Evolutionary conservation across 92 coral and sea anemone genomes (phyloP), one percentile per base, ranked within the genome.

Genomic region (Porites divaricata): DNA sequence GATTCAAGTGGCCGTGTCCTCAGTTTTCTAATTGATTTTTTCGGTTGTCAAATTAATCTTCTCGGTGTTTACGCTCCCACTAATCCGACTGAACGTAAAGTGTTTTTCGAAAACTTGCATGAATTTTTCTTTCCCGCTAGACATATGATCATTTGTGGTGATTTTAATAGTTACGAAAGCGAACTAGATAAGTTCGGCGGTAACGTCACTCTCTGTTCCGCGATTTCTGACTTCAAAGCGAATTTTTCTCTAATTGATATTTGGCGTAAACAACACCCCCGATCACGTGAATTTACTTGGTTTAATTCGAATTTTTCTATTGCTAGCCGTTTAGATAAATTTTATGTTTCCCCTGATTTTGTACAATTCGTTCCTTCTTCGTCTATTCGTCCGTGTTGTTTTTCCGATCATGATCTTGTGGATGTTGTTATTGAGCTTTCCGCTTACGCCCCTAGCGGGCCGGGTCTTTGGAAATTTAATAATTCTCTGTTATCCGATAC

Each of bases 101-200:
- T 51, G 20, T 85, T 76, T 48, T 67, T 85, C 45, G 56, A 68
- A 22, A 22, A 58, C 35, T 26, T 85, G 4, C 70, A 85, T 22
- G 59, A 75, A 3, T 76, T 48, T 23, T 35, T 86, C 1, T 62
- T 79, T 1, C 75, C 85, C 1, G 53, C 53, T 1, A 19, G 63
- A 16, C 4, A 0, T 2, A 0, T 21, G 5, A 28, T 85, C 1
- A 17, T 85, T 0, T 84, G 21, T 1, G 89, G 89, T 0, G 89
- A 85, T 26, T 85, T 77, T 23, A 79, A 86, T 72, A 70, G 85
- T 21, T 75, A 75, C 35, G 89, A 86, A 2, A 15, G 35, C 7
- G 23, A 12, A 1, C 53, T 9, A 3, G 89, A 86, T 53, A 86
- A 86, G 48, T 21, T 57, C 11, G 89, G 89, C 4, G 89, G 89